Conservation (phyloP, 2,797 vertebrate genomes). For the Pipistrellus pygmaeus region DNA sequence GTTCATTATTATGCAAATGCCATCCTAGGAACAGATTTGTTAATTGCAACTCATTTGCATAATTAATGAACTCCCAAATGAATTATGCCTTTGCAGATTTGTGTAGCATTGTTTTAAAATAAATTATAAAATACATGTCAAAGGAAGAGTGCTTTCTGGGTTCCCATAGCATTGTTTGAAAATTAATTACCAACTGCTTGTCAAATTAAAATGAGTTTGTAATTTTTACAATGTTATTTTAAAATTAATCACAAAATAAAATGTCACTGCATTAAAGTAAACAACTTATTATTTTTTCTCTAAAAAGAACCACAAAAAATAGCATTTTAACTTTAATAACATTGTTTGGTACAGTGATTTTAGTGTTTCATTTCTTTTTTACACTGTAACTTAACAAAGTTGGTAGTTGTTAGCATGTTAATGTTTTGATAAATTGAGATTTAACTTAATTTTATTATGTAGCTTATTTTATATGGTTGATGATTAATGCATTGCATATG, state of each 20-base stretch:
- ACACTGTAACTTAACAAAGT: conserved; percentile 79
- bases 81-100: conserved; percentile 95
- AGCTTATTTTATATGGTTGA: conserved; percentile 80
- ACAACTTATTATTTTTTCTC: conserved; percentile 81
- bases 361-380: conserved; percentile 75
- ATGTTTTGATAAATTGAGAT: conserved; percentile 86
- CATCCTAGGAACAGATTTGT: conserved; percentile 94
- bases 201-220: conserved; percentile 91
- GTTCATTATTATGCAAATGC: conserved; percentile 96
- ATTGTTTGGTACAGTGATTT: conserved; percentile 75
- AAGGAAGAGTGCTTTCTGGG: conserved; percentile 89
- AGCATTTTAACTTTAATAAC: conserved; percentile 79
- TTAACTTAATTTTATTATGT: conserved; percentile 85
- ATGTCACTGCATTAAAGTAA: conserved; percentile 86
- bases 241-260: conserved; percentile 91
- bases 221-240: conserved; percentile 89
- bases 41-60: conserved; percentile 97
- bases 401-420: conserved; percentile 82
- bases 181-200: conserved; percentile 92
- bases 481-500: conserved; percentile 82
- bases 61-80: conserved; percentile 97
- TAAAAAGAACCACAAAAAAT: conserved; percentile 80
- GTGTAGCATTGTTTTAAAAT: conserved; percentile 93
- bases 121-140: conserved; percentile 95
- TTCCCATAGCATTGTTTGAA: conserved; percentile 90